Base-by-base conservation (phyloP, 2,888 invertebrate genomes). In the Thymelicus sylvestris region DNA sequence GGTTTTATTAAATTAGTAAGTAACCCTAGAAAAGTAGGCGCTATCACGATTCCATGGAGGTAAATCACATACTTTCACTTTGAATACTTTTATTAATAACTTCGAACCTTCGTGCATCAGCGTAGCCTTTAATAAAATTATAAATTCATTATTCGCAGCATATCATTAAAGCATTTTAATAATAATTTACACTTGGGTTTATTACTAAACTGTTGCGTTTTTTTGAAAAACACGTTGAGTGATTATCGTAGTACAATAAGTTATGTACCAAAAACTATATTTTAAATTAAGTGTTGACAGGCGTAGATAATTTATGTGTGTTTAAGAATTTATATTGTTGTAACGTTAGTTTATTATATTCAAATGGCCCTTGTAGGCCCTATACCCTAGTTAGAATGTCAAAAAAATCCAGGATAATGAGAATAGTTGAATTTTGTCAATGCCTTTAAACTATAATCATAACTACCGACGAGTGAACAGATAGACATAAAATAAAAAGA, bases 31-130 rank as follows among this genome's bases (percentile, higher is more conserved):
- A 63, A 47, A 55, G 47, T 47, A 41, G 41, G 13, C 63, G 63
- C 19, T 64, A 69, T 12, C 68, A 63, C 38, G 47, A 38, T 48
- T 64, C 64, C 10, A 57, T 8, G 48, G 47, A 68, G 63, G 69
- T 69, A 69, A 69, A 69, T 64, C 69, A 69, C 69, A 39, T 19
- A 39, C 64, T 69, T 69, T 69, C 69, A 64, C 59, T 69, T 59
- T 19, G 63, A 64, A 68, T 63, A 57, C 39, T 69, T 65, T 64
- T 60, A 60, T 70, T 70, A 65, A 60, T 65, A 70, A 65, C 64
- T 65, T 50, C 59, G 50, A 70, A 70, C 64, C 64, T 70, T 38
- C 38, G 60, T 60, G 65, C 41, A 70, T 65, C 69, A 57, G 24
- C 19, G 65, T 41, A 50, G 70, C 41, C 50, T 65, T 24, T 70